These are phyloP conservation scores for Lathamus discolor DNA, from an alignment of 2,113 vertebrate genomes.

Conservation along the genomic window DNA sequence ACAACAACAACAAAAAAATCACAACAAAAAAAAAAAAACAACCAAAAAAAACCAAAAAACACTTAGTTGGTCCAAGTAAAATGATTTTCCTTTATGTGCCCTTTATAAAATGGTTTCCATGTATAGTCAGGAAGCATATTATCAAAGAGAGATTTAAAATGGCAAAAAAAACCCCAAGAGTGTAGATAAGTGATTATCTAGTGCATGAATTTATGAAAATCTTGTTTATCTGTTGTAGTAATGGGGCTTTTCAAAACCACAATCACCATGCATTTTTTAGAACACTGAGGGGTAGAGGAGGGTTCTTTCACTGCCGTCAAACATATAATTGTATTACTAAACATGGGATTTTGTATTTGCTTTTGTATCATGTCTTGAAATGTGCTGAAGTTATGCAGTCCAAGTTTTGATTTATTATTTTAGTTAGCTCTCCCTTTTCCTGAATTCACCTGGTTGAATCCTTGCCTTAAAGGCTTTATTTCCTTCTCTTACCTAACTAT, in stretches of 20 bases:
- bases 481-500: background rate
- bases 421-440: background rate
- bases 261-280: background rate
- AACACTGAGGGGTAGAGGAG: accelerated
- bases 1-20: too few relatives aligned
- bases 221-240: background rate
- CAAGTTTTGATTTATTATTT: background rate
- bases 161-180: background rate
- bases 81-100: background rate
- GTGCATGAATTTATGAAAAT: background rate
- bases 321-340: background rate
- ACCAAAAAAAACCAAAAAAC: too few relatives aligned
- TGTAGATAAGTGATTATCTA: background rate
- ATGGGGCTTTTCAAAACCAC: background rate
- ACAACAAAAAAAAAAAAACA: too few relatives aligned
- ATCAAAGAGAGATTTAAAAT: background rate
- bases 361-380: background rate
- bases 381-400: background rate
- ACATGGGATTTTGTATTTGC: background rate
- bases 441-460: background rate
- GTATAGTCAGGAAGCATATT: background rate
- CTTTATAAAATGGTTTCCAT: background rate
- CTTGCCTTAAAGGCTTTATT: background rate
- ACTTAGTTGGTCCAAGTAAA: background rate
- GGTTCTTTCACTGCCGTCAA: background rate